Base-by-base conservation (phyloP, 2,888 invertebrate genomes). In the Thecophora atra region DNA sequence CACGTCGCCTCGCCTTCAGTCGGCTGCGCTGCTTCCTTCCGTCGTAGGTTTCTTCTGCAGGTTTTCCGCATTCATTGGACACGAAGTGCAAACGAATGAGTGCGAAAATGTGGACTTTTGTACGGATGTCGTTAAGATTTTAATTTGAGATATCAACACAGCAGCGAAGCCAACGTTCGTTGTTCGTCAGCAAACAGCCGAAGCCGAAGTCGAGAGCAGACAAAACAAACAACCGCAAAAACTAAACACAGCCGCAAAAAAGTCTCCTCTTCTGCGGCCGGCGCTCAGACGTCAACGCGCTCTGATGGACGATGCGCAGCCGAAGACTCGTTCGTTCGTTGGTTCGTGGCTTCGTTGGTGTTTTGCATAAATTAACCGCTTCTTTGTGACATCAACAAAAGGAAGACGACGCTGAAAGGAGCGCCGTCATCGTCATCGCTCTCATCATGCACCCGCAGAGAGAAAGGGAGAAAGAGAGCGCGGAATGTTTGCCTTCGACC, bases 61-160 rank as follows among this genome's bases (percentile, higher is more conserved):
- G 26, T 63, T 70, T 70, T 70, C 51, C 70, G 37, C 62, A 47
- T 52, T 62, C 70, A 70, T 63, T 70, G 70, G 24, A 70, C 30
- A 30, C 21, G 21, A 37, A 62, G 51, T 15, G 30, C 70, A 63
- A 51, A 54, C 63, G 51, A 63, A 70, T 52, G 52, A 51, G 70
- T 70, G 70, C 37, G 70, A 70, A 70, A 70, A 70, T 70, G 70
- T 19, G 19, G 13, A 52, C 24, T 63, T 74, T 74, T 71, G 73
- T 68, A 68, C 70, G 72, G 66, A 75, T 67, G 72, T 75, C 71
- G 72, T 71, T 73, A 75, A 77, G 77, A 77, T 77, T 77, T 77
- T 77, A 77, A 77, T 77, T 77, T 77, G 64, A 76, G 77, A 77
- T 77, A 76, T 65, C 68, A 54, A 65, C 11, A 64, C 24, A 26